Evolutionary conservation across 2,888 invertebrate genomes (phyloP), one percentile per base, ranked within the genome.

Genomic region (Oligia strigilis): DNA sequence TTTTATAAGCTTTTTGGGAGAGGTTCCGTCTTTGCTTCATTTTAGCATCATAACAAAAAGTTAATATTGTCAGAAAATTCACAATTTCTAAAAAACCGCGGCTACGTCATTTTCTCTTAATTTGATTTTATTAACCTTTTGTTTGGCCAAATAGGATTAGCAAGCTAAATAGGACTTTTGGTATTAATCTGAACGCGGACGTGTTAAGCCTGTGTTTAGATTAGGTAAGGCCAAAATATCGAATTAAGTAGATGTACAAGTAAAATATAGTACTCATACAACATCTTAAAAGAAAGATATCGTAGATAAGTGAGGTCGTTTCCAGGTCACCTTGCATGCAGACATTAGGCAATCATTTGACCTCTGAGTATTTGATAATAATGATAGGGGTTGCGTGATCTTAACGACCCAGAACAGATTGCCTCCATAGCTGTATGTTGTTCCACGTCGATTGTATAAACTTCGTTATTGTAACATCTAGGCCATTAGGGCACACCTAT

Each of bases 311-410:
- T 88, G 88, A 87, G 91, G 89, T 84, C 80, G 70, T 78, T 72
- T 75, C 75, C 84, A 90, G 90, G 91, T 91, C 90, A 91, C 89
- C 84, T 88, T 87, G 84, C 72, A 67, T 73, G 81, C 81, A 87
- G 86, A 88, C 87, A 85, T 92, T 91, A 81, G 83, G 83, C 88
- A 90, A 93, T 90, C 87, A 84, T 90, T 92, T 91, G 88, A 91
- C 88, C 87, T 85, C 78, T 36, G 71, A 76, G 55, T 72, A 65
- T 77, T 83, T 78, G 81, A 82, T 82, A 81, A 86, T 77, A 75
- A 83, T 81, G 71, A 86, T 78, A 82, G 67, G 58, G 83, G 75
- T 85, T 78, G 84, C 86, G 85, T 88, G 85, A 80, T 84, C 84
- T 80, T 84, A 83, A 89, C 73, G 86, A 86, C 52, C 81, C 77